Evolutionary conservation across 2,797 vertebrate genomes (phyloP).

Genomic region (Telmatherina bonti): DNA sequence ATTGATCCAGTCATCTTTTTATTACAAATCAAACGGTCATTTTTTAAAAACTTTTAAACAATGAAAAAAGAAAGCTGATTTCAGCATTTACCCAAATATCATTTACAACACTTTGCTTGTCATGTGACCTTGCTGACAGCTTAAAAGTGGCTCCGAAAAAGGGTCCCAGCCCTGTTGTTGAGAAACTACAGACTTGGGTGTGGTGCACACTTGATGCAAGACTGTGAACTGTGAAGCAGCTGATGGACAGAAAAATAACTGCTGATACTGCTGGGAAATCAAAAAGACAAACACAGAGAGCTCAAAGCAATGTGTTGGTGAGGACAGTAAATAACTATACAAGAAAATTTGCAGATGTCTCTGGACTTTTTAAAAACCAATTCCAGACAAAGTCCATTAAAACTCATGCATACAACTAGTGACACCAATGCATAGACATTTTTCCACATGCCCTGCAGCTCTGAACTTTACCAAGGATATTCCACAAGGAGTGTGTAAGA

Average conservation of each 20-base stretch:
- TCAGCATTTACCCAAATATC: neutral
- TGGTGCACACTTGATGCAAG: conserved; percentile 22
- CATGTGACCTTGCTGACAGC: conserved; percentile 1
- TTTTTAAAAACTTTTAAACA: neutral
- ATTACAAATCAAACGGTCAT: neutral
- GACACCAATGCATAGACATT: neutral
- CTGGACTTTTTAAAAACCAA: neutral
- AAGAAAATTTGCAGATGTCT: conserved; percentile 11
- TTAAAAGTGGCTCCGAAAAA: neutral
- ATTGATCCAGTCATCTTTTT: no score
- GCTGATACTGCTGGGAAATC: conserved; percentile 4
- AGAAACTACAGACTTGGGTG: conserved; percentile 46
- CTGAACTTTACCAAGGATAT: neutral
- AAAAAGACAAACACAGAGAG: neutral
- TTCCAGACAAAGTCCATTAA: neutral
- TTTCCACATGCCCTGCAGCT: neutral
- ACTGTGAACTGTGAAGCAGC: conserved; percentile 21
- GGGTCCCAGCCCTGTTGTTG: conserved; percentile 15
- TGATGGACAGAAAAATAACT: conserved; percentile 33
- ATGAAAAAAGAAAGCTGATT: neutral
- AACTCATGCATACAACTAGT: neutral
- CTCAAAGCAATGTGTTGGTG: neutral
- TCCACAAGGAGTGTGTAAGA: neutral
- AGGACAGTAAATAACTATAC: neutral
- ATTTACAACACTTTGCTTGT: neutral